phyloP scores from a whole-genome alignment of 2,888 invertebrate genomes.

The Drosophila macrospina region DNA sequence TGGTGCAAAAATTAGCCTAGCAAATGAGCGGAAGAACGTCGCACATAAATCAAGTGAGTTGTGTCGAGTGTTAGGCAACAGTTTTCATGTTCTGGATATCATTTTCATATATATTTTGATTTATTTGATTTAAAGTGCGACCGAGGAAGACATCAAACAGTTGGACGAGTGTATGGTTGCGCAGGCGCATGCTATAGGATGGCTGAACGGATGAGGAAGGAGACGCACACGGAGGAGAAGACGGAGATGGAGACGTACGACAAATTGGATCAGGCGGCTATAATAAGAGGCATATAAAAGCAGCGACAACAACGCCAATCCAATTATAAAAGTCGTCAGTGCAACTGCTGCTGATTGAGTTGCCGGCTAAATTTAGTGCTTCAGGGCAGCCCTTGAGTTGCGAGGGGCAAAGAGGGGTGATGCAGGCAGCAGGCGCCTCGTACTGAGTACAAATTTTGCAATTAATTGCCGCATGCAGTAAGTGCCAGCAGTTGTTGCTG shows the following conservation, averaged over 20 bases:
- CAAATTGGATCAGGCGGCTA: conserved; percentile 50
- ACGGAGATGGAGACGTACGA: conserved; percentile 16
- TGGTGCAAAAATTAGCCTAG: conserved; percentile 10
- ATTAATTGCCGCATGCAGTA: conserved; percentile 66
- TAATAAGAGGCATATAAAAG: conserved; percentile 46
- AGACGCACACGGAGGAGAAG: not conserved
- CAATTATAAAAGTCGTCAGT: conserved; percentile 75
- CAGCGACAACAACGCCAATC: conserved; percentile 53
- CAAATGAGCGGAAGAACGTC: conserved; percentile 55
- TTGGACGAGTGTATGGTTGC: conserved; percentile 17
- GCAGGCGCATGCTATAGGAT: conserved; percentile 34
- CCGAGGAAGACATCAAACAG: conserved; percentile 49
- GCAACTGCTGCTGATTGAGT: conserved; percentile 72
- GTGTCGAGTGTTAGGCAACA: conserved; percentile 23
- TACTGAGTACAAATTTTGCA: conserved; percentile 55
- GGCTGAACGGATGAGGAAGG: not conserved
- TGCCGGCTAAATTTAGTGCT: conserved; percentile 68
- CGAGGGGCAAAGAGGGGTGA: not conserved
- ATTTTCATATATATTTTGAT: conserved; percentile 59
- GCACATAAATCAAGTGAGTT: conserved; percentile 57
- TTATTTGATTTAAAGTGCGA: conserved; percentile 66
- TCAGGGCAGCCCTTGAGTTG: conserved; percentile 9
- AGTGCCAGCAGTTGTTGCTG: conserved; percentile 26
- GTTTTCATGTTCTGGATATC: conserved; percentile 12
- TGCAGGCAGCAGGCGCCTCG: conserved; percentile 47